A percentile compares a stretch with the other conserved stretches of the same genome.
phyloP scores from a whole-genome alignment of 2,888 invertebrate genomes.

The Cephus nigrinus region DNA sequence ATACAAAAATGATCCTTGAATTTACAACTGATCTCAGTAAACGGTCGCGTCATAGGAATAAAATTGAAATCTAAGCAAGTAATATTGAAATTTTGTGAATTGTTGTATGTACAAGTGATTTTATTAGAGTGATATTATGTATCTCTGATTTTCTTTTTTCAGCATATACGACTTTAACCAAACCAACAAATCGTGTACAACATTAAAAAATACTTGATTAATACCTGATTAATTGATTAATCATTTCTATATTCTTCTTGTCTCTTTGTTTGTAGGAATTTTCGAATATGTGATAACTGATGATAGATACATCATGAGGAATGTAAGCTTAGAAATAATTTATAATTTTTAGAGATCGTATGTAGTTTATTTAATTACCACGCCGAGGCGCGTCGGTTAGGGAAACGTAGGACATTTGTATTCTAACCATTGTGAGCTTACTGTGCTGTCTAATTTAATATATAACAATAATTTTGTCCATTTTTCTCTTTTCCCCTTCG shows the following conservation, averaged over 20 bases:
- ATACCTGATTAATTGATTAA: background rate
- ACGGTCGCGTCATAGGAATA: background rate
- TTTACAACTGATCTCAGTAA: background rate
- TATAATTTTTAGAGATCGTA: background rate
- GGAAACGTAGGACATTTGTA: background rate
- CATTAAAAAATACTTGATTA: background rate
- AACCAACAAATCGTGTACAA: background rate
- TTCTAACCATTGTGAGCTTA: background rate
- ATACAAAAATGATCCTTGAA: background rate
- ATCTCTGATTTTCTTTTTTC: background rate
- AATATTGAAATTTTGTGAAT: background rate
- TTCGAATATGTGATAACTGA: background rate
- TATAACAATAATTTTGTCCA: background rate
- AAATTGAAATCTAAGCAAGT: background rate
- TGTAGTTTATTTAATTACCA: background rate
- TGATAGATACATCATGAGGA: background rate
- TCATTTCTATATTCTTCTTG: background rate
- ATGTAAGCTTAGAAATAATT: background rate
- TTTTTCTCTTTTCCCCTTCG: background rate
- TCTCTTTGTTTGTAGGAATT: background rate
- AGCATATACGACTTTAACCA: background rate
- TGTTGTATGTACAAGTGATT: background rate
- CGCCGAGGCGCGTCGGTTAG: background rate
- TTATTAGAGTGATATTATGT: background rate
- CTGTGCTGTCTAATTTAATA: background rate